Conservation (phyloP, 2,888 invertebrate species). For the Lasioglossum villosulum region DNA sequence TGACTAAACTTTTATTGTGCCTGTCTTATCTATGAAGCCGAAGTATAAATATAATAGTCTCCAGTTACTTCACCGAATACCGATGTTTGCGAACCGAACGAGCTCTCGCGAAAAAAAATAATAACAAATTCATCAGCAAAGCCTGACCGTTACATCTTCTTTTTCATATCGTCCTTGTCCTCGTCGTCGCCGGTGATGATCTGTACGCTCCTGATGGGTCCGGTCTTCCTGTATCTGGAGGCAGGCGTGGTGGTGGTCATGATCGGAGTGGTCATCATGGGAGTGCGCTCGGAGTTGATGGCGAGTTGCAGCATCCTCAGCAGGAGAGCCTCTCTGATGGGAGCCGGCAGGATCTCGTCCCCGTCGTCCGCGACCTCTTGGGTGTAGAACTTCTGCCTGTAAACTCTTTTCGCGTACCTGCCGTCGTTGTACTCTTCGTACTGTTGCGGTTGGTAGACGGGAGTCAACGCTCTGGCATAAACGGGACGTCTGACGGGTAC, state of each 20-base stretch:
- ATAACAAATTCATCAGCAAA: background rate
- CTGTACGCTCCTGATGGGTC: slow-evolving; percentile 89
- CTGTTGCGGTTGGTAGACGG: slow-evolving; percentile 75
- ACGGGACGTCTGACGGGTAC: slow-evolving; percentile 77
- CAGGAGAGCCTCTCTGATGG: slow-evolving; percentile 89
- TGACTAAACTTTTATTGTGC: background rate
- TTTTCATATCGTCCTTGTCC: slow-evolving; percentile 79
- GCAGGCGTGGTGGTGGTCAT: slow-evolving; percentile 83
- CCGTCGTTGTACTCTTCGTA: slow-evolving; percentile 81
- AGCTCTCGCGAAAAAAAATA: background rate
- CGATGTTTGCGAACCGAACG: background rate
- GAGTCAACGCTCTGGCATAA: slow-evolving; percentile 72
- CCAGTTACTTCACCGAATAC: background rate
- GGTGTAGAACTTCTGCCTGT: slow-evolving; percentile 80
- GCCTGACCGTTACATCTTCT: slow-evolving; percentile 73
- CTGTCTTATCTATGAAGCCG: background rate
- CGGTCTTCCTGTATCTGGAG: slow-evolving; percentile 84
- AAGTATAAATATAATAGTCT: background rate
- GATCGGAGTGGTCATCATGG: slow-evolving; percentile 79
- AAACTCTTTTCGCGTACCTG: slow-evolving; percentile 79
- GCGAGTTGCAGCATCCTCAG: slow-evolving; percentile 90
- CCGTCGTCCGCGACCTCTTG: slow-evolving; percentile 82
- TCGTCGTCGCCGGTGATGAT: slow-evolving; percentile 88
- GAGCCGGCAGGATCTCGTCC: slow-evolving; percentile 89
- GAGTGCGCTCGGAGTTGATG: slow-evolving; percentile 87